These are phyloP conservation scores for Cynoglossus semilaevis DNA, from an alignment of 2,113 vertebrate species.

Conservation along the genomic window DNA sequence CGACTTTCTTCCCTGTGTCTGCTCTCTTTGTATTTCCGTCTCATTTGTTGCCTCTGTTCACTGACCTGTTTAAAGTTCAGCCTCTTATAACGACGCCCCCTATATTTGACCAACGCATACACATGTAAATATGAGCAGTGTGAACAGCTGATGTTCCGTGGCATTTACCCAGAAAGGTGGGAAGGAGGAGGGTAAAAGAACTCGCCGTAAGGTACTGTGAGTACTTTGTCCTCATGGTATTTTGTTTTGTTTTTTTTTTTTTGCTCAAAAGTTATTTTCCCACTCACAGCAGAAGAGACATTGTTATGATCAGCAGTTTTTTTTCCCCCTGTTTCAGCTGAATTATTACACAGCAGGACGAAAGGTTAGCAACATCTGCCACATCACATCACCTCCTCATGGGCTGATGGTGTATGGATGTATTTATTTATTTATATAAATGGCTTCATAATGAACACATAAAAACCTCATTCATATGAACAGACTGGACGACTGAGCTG, in stretches of 20 bases:
- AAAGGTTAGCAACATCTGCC: conserved; percentile 32
- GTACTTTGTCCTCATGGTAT: conserved; percentile 10
- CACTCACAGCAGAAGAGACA: conserved; percentile 8
- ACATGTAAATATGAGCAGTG: conserved; percentile 42
- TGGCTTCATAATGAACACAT: too few species aligned
- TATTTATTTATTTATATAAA: too few species aligned
- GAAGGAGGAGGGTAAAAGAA: conserved; percentile 18
- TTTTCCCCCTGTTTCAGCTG: conserved; percentile 5
- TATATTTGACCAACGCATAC: not conserved
- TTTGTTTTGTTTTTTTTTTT: too few species aligned
- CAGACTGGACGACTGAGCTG: too few species aligned
- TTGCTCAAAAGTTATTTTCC: conserved; percentile 16
- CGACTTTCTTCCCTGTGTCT: too few species aligned
- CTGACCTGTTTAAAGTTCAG: too few species aligned
- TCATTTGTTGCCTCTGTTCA: too few species aligned
- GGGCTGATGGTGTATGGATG: not conserved
- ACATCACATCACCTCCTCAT: conserved; percentile 2
- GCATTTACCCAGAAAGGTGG: conserved; percentile 19
- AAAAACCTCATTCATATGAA: too few species aligned
- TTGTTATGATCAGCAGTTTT: conserved; percentile 40
- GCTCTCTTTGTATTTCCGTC: too few species aligned
- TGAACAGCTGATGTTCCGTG: conserved; percentile 29
- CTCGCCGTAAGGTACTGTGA: not conserved
- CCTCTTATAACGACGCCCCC: conserved; percentile 1
- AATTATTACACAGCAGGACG: conserved; percentile 27